Conservation (phyloP, 2,888 invertebrate species). For the Zootermopsis nevadensis region DNA sequence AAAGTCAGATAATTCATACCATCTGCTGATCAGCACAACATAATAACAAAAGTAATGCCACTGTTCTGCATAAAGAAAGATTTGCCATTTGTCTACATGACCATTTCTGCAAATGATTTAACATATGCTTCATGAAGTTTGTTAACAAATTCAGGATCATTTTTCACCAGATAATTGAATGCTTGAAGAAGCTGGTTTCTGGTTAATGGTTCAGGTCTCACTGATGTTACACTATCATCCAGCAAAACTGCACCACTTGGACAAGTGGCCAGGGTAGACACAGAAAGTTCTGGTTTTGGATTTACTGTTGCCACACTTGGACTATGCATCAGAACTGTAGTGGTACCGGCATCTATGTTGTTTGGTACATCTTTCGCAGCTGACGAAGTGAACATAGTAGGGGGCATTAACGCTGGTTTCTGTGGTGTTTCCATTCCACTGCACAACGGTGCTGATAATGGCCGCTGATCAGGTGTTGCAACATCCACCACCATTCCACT, state of each 20-base stretch:
- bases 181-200: conserved; percentile 91
- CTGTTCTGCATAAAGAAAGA: neutral
- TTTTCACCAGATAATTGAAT: conserved; percentile 85
- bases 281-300: conserved; percentile 29
- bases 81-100: conserved; percentile 60
- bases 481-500: neutral
- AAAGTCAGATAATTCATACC: neutral
- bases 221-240: conserved; percentile 10
- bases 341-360: conserved; percentile 22
- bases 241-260: neutral
- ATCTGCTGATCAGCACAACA: neutral
- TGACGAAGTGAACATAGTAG: conserved; percentile 83
- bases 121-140: conserved; percentile 94
- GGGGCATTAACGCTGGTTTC: conserved; percentile 82
- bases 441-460: conserved; percentile 52
- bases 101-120: conserved; percentile 80
- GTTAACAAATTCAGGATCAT: conserved; percentile 88
- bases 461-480: conserved; percentile 47
- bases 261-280: conserved; percentile 9
- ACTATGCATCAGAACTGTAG: neutral
- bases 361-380: conserved; percentile 61
- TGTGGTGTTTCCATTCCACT: conserved; percentile 53
- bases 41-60: neutral
- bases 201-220: conserved; percentile 78
- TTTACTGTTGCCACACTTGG: conserved; percentile 34